Evolutionary conservation across 2,888 invertebrate species (phyloP).

Genomic region (Drosophila nigricruria): DNA sequence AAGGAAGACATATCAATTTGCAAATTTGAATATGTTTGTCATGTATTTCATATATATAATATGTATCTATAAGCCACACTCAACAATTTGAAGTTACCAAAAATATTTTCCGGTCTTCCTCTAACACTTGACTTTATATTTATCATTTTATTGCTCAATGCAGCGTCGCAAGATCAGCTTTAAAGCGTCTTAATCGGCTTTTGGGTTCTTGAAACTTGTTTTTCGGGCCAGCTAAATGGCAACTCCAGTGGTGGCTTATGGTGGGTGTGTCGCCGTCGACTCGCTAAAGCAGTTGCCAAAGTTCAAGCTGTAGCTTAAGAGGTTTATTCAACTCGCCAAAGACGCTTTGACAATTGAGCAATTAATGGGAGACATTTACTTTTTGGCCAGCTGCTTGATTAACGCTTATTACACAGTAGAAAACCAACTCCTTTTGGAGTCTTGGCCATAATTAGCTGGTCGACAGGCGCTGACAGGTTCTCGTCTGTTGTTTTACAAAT

Average conservation of each 20-base stretch:
- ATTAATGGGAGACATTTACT: constrained; percentile 65
- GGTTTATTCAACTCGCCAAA: constrained; percentile 58
- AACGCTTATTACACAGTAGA: constrained; percentile 34
- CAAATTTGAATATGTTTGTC: background rate
- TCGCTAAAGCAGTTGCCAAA: constrained; percentile 40
- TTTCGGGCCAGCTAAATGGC: constrained; percentile 42
- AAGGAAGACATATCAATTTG: background rate
- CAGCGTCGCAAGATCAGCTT: constrained; percentile 32
- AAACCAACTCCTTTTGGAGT: constrained; percentile 35
- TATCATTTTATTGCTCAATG: background rate
- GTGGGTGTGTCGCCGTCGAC: constrained; percentile 45
- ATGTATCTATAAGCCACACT: background rate
- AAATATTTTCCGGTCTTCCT: background rate
- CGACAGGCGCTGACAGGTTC: constrained; percentile 57
- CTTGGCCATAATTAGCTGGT: constrained; percentile 53
- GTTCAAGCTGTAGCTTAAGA: constrained; percentile 43
- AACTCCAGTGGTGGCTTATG: constrained; percentile 38
- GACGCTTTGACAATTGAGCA: constrained; percentile 66
- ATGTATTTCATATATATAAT: background rate
- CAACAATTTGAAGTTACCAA: background rate
- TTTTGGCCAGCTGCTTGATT: constrained; percentile 57
- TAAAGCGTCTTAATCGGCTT: constrained; percentile 25
- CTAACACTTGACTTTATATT: background rate
- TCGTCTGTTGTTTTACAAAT: constrained; percentile 28
- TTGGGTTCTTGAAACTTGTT: constrained; percentile 55